phyloP scores from a whole-genome alignment of 2,113 vertebrate species.

The Heterotilapia buettikoferi region DNA sequence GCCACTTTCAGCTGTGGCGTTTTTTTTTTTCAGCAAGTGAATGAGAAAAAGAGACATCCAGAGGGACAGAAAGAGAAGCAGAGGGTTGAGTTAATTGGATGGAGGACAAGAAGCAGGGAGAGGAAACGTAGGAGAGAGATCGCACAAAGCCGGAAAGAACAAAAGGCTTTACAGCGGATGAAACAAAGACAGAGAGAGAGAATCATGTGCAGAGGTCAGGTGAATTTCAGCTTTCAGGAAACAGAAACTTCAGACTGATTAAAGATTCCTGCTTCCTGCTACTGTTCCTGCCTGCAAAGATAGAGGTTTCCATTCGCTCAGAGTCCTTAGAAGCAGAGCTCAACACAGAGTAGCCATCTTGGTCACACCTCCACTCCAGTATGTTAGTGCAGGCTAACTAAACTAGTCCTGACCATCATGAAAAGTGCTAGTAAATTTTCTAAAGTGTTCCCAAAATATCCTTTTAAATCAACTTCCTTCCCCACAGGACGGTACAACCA shows the following conservation, averaged over 20 bases:
- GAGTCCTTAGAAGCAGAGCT: background rate
- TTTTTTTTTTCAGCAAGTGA: background rate
- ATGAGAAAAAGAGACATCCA: background rate
- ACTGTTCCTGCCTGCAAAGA: background rate
- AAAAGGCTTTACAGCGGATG: background rate
- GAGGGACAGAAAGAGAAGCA: background rate
- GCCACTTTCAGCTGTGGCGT: background rate
- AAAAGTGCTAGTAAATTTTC: background rate
- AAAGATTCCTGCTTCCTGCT: background rate
- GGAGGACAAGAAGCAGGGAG: background rate
- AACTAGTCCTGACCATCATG: background rate
- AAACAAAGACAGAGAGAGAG: background rate
- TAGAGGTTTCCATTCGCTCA: background rate
- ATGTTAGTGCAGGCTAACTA: background rate
- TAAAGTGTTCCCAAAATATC: background rate
- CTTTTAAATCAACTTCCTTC: background rate
- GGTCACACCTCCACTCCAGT: background rate
- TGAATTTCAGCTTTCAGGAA: constrained; percentile 20
- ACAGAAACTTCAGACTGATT: background rate
- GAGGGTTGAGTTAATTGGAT: background rate
- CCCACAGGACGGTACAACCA: background rate
- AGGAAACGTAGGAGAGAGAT: background rate
- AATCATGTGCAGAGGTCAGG: background rate
- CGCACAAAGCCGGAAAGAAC: background rate
- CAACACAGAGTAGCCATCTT: background rate